A percentile compares a stretch with the other conserved stretches of the same genome.
Evolutionary conservation across 1,140 invertebrate genomes (phyloP).

Genomic region (Drosophila auraria): DNA sequence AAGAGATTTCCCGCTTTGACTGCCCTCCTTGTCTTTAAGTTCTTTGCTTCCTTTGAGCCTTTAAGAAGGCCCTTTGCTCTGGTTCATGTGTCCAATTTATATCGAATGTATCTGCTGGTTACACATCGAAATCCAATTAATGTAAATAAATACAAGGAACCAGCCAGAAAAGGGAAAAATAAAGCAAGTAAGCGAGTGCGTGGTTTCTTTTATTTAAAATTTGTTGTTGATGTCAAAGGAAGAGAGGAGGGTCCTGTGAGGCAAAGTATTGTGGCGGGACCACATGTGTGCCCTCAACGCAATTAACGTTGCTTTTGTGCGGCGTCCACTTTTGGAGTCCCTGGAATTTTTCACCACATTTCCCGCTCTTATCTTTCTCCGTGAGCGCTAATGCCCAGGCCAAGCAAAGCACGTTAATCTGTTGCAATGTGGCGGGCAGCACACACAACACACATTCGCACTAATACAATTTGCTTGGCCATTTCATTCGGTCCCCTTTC

Average conservation of each 20-base stretch:
- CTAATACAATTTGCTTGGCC: slow-evolving; percentile 68
- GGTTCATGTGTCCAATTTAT: slow-evolving; percentile 35
- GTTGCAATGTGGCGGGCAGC: slow-evolving; percentile 64
- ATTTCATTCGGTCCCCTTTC: slow-evolving; percentile 27
- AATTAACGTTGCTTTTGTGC: slow-evolving; percentile 76
- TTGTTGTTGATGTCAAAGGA: slow-evolving; percentile 31
- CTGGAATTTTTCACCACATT: not conserved
- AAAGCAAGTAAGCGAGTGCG: slow-evolving; percentile 54
- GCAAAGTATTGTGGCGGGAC: not conserved
- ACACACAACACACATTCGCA: slow-evolving; percentile 22
- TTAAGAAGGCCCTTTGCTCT: slow-evolving; percentile 7
- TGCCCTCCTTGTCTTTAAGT: slow-evolving; percentile 11
- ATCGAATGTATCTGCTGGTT: slow-evolving; percentile 42
- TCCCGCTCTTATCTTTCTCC: slow-evolving; percentile 1
- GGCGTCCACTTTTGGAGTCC: slow-evolving; percentile 58
- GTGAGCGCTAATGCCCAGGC: slow-evolving; percentile 68
- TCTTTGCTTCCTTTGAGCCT: slow-evolving; percentile 3
- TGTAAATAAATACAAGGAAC: slow-evolving; percentile 77
- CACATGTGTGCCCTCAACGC: slow-evolving; percentile 68
- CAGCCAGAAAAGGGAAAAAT: slow-evolving; percentile 27
- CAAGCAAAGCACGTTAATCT: slow-evolving; percentile 74
- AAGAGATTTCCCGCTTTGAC: not conserved
- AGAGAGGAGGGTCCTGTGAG: not conserved
- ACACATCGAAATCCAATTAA: slow-evolving; percentile 77
- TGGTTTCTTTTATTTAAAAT: slow-evolving; percentile 72